Evolutionary conservation across 1,140 invertebrate species (phyloP).

Genomic region (Drosophila obscura): DNA sequence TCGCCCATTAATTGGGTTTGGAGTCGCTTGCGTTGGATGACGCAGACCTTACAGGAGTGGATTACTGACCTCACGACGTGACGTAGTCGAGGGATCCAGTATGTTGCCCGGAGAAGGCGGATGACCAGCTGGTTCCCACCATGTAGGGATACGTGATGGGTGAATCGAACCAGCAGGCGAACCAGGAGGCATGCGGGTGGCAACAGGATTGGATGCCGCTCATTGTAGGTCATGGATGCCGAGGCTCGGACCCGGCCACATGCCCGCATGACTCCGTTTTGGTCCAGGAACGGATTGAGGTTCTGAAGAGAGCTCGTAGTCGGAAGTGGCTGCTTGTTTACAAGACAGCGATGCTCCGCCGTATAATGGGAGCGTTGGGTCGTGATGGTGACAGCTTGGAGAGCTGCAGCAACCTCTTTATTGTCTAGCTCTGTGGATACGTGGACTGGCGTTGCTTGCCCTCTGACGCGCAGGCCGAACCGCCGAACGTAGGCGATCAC

Average conservation of each 20-base stretch:
- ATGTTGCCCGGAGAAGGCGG: too few relatives aligned
- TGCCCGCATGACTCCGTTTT: background rate
- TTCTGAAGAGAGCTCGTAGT: background rate
- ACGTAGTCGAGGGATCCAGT: too few relatives aligned
- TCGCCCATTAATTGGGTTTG: conserved; percentile 1
- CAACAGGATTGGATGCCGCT: background rate
- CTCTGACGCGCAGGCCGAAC: background rate
- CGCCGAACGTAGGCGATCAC: background rate
- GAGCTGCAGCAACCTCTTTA: background rate
- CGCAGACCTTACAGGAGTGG: too few relatives aligned
- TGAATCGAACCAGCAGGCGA: too few relatives aligned
- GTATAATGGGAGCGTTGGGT: too few relatives aligned
- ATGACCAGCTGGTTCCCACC: too few relatives aligned
- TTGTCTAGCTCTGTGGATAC: background rate
- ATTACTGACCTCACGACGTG: too few relatives aligned
- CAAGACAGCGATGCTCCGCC: background rate
- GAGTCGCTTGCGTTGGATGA: background rate
- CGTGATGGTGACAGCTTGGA: background rate
- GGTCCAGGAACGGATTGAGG: background rate
- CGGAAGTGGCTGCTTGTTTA: background rate
- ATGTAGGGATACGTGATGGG: too few relatives aligned
- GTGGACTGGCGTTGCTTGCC: background rate
- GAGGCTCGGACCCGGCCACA: background rate
- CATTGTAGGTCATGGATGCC: background rate
- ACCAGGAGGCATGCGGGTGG: too few relatives aligned